These are phyloP conservation scores for Acrocephalus arundinaceus DNA, from an alignment of 2,113 vertebrate genomes.

Conservation along the genomic window DNA sequence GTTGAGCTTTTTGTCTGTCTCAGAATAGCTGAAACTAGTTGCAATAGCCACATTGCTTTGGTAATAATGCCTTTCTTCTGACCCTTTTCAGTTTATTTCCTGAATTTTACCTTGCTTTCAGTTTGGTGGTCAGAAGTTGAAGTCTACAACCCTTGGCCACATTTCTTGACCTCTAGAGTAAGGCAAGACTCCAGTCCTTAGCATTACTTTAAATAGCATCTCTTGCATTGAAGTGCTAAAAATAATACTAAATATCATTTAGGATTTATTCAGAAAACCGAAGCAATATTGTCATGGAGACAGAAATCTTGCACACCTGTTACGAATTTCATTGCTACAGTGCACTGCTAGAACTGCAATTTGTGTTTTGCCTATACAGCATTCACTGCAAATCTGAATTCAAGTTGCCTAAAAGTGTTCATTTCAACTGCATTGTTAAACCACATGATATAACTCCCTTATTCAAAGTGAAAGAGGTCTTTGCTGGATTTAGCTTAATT, in stretches of 20 bases:
- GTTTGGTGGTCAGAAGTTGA: neutral
- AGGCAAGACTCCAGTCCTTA: neutral
- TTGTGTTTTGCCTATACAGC: neutral
- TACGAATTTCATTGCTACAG: neutral
- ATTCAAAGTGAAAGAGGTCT: neutral
- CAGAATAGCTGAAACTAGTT: neutral
- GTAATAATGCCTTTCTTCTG: neutral
- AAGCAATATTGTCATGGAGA: constrained; percentile 36
- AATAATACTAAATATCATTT: neutral
- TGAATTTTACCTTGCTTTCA: neutral
- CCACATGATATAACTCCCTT: neutral
- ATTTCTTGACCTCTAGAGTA: neutral
- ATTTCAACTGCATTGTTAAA: neutral
- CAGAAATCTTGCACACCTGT: constrained; percentile 11
- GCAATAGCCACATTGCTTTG: neutral
- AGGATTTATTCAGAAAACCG: constrained; percentile 9
- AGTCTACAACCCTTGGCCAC: neutral
- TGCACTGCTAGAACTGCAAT: neutral
- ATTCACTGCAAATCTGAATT: neutral
- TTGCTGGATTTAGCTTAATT: neutral
- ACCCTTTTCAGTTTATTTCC: neutral
- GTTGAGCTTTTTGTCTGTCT: neutral
- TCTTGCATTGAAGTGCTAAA: neutral
- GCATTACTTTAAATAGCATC: neutral
- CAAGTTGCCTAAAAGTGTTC: neutral